These are phyloP conservation scores for Otolemur garnettii DNA, from an alignment of 2,113 vertebrate genomes.

Conservation along the genomic window DNA sequence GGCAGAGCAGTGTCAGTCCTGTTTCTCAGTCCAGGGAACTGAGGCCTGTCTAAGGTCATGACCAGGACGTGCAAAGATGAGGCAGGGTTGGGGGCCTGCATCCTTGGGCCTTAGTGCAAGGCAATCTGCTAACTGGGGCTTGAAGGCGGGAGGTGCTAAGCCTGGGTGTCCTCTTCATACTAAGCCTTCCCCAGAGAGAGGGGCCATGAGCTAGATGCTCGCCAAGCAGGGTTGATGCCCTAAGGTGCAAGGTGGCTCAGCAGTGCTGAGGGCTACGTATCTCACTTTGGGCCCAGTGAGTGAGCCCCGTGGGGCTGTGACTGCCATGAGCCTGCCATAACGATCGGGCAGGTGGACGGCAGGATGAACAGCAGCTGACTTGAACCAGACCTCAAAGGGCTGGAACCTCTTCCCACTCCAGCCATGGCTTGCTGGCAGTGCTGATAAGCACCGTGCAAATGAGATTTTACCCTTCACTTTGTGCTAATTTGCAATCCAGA, in stretches of 20 bases:
- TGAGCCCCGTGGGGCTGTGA: not conserved
- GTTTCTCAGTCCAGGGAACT: not conserved
- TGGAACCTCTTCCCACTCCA: not conserved
- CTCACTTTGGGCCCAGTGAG: not conserved
- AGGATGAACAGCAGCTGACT: not conserved
- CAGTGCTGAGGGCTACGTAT: not conserved
- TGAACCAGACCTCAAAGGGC: not conserved
- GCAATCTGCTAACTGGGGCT: not conserved
- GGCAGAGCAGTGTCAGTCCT: not conserved
- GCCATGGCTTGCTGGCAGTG: conserved; percentile 43
- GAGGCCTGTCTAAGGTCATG: not conserved
- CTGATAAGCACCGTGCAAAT: conserved; percentile 49
- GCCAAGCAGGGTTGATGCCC: not conserved
- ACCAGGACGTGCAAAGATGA: fast-evolving
- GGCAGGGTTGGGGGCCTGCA: not conserved
- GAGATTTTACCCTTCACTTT: conserved; percentile 53
- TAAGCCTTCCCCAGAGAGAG: not conserved
- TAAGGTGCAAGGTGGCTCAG: not conserved
- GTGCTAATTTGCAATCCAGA: conserved; percentile 57
- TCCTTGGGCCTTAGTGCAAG: fast-evolving
- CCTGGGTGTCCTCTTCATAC: fast-evolving
- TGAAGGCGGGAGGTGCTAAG: not conserved
- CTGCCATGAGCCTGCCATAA: not conserved
- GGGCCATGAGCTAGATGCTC: not conserved
- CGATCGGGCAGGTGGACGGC: not conserved